Percentiles rank a stretch among this genome's conserved stretches.
Conservation (phyloP, 2,113 vertebrate species). For the Formicarius rufipectus region DNA sequence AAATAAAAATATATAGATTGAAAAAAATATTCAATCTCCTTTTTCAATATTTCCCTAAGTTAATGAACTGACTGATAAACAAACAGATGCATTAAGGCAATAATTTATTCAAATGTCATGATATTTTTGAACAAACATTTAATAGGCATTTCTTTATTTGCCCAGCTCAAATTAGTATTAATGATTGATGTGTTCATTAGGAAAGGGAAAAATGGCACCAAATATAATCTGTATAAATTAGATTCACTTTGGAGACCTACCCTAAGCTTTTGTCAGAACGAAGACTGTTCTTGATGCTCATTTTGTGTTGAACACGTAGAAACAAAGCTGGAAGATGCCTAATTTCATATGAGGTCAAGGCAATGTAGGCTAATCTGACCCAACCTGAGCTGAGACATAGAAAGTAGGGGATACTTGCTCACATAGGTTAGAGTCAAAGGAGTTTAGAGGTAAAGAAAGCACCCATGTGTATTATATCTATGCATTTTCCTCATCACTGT, state of each 20-base stretch:
- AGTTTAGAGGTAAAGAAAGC: background rate
- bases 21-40: constrained; percentile 29
- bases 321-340: background rate
- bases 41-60: constrained; percentile 54
- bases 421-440: background rate
- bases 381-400: background rate
- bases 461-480: background rate
- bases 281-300: constrained; percentile 5
- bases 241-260: constrained; percentile 19
- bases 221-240: constrained; percentile 49
- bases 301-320: background rate
- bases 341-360: background rate
- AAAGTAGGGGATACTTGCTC: background rate
- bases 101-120: constrained; percentile 61
- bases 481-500: background rate
- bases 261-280: background rate
- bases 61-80: constrained; percentile 57
- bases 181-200: constrained; percentile 58
- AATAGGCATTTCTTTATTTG: constrained; percentile 51
- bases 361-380: background rate
- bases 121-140: constrained; percentile 64
- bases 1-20: constrained; percentile 41
- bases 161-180: constrained; percentile 39
- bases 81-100: constrained; percentile 63
- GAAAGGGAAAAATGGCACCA: constrained; percentile 36